Base-by-base conservation (phyloP, 1,140 invertebrate species). In the Rhopalosiphum padi region DNA sequence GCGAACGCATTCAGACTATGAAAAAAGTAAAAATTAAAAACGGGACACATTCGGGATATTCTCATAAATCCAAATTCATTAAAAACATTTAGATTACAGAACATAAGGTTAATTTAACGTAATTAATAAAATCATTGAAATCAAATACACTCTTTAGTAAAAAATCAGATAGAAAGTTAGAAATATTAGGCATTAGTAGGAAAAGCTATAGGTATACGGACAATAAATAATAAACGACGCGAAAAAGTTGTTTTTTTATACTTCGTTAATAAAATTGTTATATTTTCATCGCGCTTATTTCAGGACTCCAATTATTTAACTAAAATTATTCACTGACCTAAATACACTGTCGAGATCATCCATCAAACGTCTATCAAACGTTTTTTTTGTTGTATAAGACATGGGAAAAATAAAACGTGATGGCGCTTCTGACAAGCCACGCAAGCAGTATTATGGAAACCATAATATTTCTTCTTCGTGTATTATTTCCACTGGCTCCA, bases 341-440 rank as follows among this genome's bases (percentile, higher is more conserved):
- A 43, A 86, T 86, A 46, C 41, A 21, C 37, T 15, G 37, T 46
- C 25, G 85, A 86, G 85, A 86, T 86, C 85, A 86, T 86, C 85
- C 85, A n/a, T 86, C 85, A 86, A 48, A 86, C 83, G 83, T 86
- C 83, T 43, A 43, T 86, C 83, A 43, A 86, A 30, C 25, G 85
- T 86, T 86, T 86, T n/a, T 30, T 30, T 86, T 86, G 43, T 46
- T 30, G 41, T 30, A 51, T 30, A 85, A 86, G 85, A n/a, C 85
- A 86, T 86, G 85, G 41, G 85, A 86, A 86, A 86, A 46, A 86
- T 86, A 86, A 86, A 86, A 86, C 85, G 85, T 86, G 85, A 86
- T 86, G 85, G 85, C 85, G 85, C 85, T 86, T 86, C 85, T 46
- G 85, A 43, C 85, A 86, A 25, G 85, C 9, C 83, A 85, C 21